Evolutionary conservation across 2,113 vertebrate species (phyloP).

Genomic region (Eudyptes chrysolophus): DNA sequence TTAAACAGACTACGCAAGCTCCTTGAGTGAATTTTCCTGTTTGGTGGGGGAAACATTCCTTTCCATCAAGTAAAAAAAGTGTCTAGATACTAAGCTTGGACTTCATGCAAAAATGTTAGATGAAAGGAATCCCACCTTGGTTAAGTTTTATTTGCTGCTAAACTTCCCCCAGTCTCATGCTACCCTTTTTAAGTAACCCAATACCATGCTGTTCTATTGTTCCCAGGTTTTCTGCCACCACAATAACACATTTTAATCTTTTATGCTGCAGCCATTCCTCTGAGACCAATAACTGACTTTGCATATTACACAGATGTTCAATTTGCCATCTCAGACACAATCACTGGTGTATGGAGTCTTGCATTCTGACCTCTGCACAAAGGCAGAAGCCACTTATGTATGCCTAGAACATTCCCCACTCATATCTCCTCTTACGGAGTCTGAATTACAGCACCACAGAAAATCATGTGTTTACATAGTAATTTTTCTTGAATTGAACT

Average conservation of each 20-base stretch:
- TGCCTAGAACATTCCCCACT: not conserved
- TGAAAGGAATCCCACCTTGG: not conserved
- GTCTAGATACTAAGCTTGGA: not conserved
- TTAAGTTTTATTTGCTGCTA: not conserved
- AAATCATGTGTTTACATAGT: not conserved
- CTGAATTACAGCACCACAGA: not conserved
- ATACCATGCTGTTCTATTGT: not conserved
- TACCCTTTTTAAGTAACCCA: not conserved
- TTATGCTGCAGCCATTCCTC: not conserved
- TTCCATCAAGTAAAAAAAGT: not conserved
- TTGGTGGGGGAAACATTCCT: not conserved
- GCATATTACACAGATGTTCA: not conserved
- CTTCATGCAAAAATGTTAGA: not conserved
- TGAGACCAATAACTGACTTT: not conserved
- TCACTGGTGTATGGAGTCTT: not conserved
- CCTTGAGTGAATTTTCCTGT: not conserved
- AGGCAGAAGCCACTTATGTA: not conserved
- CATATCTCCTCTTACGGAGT: rapidly evolving
- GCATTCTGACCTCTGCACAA: not conserved
- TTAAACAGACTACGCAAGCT: not conserved
- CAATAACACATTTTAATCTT: not conserved
- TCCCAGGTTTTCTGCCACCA: not conserved
- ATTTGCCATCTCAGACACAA: not conserved
- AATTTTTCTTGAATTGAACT: not conserved
- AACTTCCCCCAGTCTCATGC: not conserved